Conservation (phyloP, 2,113 vertebrate species). For the Rutilus rutilus region DNA sequence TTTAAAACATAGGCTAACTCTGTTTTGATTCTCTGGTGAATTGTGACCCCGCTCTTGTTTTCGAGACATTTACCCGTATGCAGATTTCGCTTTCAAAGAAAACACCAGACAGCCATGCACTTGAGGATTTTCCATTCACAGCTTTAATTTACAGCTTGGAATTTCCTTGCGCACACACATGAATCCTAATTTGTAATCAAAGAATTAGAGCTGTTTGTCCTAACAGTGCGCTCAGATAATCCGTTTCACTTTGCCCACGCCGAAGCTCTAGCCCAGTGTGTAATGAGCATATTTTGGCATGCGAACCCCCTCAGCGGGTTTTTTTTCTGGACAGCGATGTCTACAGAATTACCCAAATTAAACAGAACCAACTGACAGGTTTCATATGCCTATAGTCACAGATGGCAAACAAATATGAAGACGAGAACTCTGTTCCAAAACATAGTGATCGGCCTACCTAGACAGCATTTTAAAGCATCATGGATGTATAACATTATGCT, state of each 20-base stretch:
- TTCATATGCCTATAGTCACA: conserved; percentile 11
- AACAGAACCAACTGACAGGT: conserved; percentile 34
- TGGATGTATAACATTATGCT: background rate
- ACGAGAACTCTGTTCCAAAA: background rate
- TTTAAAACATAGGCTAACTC: background rate
- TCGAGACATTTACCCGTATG: background rate
- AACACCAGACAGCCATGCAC: conserved; percentile 7
- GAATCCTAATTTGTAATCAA: conserved; percentile 56
- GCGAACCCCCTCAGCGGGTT: conserved; percentile 20
- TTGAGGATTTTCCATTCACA: conserved; percentile 22
- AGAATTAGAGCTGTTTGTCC: conserved; percentile 55
- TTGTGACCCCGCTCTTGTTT: background rate
- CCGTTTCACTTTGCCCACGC: conserved; percentile 57
- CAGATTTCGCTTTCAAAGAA: conserved; percentile 6
- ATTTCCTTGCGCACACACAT: conserved; percentile 37
- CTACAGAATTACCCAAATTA: conserved; percentile 36
- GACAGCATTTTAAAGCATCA: background rate
- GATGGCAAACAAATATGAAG: conserved; percentile 26
- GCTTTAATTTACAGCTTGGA: conserved; percentile 52
- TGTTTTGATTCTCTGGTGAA: background rate
- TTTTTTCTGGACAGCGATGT: conserved; percentile 37
- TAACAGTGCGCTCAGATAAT: conserved; percentile 52
- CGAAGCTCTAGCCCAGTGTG: conserved; percentile 48
- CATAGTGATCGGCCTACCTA: background rate
- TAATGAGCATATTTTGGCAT: conserved; percentile 52